Conservation (phyloP, 2,797 vertebrate genomes). For the Esox masquinongy region DNA sequence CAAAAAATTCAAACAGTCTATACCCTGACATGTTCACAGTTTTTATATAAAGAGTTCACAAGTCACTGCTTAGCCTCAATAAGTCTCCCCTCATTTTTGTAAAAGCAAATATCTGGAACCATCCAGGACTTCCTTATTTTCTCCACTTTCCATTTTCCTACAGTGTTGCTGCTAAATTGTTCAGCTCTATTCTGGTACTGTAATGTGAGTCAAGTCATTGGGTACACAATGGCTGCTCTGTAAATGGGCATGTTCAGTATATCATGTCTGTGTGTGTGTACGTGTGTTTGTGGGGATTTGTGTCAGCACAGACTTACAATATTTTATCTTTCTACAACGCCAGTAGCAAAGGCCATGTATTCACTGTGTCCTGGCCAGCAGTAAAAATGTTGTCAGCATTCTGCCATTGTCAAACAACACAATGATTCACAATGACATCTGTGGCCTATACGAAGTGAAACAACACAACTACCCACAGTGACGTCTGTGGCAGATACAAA, state of each 20-base stretch:
- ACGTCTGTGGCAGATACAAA: not conserved
- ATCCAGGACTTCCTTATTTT: slow-evolving; percentile 27
- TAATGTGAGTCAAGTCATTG: slow-evolving; percentile 35
- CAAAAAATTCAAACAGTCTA: not conserved
- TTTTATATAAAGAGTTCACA: slow-evolving; percentile 23
- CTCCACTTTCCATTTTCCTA: slow-evolving; percentile 27
- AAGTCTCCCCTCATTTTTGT: slow-evolving; percentile 50
- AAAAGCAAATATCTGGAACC: slow-evolving; percentile 35
- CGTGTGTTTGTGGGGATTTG: not conserved
- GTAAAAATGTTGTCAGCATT: slow-evolving; percentile 38
- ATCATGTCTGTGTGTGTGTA: slow-evolving; percentile 23
- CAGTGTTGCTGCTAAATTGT: slow-evolving; percentile 50
- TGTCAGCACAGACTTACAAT: not conserved
- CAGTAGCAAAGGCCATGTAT: slow-evolving; percentile 41
- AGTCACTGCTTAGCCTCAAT: slow-evolving; percentile 48
- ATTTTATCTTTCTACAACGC: slow-evolving; percentile 17
- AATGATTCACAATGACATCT: not conserved
- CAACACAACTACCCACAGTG: not conserved
- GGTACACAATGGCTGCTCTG: slow-evolving; percentile 20
- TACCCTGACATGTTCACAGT: slow-evolving; percentile 24
- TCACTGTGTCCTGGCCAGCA: slow-evolving; percentile 18
- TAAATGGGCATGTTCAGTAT: slow-evolving; percentile 20
- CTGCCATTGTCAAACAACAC: slow-evolving; percentile 22
- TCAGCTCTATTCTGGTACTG: slow-evolving; percentile 40
- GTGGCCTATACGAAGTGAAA: too few relatives aligned